A percentile compares a stretch with the other conserved stretches of the same genome.
Conservation (phyloP, 2,797 vertebrate species). For the Taeniopygia guttata region DNA sequence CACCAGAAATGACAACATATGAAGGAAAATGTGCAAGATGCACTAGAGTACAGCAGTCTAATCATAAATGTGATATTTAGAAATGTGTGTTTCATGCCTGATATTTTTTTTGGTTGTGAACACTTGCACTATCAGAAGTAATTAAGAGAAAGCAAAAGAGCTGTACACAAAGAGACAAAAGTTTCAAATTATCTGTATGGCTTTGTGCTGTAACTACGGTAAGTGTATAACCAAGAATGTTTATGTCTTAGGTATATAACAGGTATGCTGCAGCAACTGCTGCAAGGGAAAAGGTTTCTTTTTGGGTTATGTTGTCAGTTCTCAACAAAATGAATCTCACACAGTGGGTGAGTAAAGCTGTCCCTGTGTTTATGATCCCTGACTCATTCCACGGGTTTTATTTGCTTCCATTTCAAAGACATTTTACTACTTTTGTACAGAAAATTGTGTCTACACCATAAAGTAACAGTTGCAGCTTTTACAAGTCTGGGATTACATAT, state of each 20-base stretch:
- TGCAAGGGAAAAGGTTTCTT: not conserved
- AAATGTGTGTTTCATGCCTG: not conserved
- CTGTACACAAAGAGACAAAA: not conserved
- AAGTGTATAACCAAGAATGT: not conserved
- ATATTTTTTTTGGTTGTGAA: not conserved
- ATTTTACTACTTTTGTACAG: not conserved
- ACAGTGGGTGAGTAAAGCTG: not conserved
- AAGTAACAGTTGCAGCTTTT: not conserved
- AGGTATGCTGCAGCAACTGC: not conserved
- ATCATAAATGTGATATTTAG: not conserved
- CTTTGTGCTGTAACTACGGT: not conserved
- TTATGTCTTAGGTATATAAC: not conserved
- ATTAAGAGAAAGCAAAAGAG: not conserved
- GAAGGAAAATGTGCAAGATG: not conserved
- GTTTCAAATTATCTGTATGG: not conserved
- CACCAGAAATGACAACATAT: not conserved
- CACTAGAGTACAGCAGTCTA: fast-evolving
- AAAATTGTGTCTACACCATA: not conserved
- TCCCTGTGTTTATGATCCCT: not conserved
- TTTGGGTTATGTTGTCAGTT: not conserved
- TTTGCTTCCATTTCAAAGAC: not conserved
- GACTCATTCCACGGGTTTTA: not conserved
- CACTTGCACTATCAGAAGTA: not conserved
- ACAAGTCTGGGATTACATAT: not conserved
- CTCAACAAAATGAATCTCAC: not conserved